Conservation (phyloP, 2,888 invertebrate species). For the Tipula lateralis region DNA sequence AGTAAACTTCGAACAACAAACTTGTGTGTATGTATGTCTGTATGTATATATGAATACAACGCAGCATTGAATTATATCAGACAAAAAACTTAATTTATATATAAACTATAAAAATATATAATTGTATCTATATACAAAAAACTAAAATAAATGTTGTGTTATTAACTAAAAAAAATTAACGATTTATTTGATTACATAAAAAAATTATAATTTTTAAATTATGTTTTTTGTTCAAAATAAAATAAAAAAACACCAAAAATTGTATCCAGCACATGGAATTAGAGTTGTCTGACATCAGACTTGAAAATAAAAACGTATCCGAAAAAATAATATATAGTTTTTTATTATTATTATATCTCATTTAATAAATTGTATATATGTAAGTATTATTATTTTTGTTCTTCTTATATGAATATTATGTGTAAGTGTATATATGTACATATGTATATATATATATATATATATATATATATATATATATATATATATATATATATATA, state of each 20-base stretch:
- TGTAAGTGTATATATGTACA: background rate
- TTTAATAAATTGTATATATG: conserved; percentile 7
- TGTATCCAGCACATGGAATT: background rate
- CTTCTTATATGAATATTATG: background rate
- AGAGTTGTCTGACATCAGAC: conserved; percentile 24
- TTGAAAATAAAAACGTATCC: background rate
- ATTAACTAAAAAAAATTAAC: background rate
- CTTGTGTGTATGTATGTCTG: background rate
- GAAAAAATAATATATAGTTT: background rate
- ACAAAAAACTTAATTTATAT: conserved; percentile 4
- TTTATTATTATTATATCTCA: background rate
- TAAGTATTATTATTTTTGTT: background rate
- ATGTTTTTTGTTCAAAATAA: conserved; percentile 24
- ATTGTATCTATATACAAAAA: conserved; percentile 14
- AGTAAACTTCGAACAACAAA: background rate
- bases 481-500: background rate
- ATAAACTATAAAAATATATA: conserved; percentile 2
- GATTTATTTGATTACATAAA: conserved; percentile 24
- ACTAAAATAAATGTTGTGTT: conserved; percentile 7
- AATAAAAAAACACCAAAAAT: background rate
- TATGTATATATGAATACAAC: background rate
- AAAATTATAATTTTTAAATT: conserved; percentile 12
- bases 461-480: background rate
- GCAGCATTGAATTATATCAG: background rate
- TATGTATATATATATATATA: background rate